phyloP scores from a whole-genome alignment of 2,888 invertebrate genomes.

The Myopa testacea region DNA sequence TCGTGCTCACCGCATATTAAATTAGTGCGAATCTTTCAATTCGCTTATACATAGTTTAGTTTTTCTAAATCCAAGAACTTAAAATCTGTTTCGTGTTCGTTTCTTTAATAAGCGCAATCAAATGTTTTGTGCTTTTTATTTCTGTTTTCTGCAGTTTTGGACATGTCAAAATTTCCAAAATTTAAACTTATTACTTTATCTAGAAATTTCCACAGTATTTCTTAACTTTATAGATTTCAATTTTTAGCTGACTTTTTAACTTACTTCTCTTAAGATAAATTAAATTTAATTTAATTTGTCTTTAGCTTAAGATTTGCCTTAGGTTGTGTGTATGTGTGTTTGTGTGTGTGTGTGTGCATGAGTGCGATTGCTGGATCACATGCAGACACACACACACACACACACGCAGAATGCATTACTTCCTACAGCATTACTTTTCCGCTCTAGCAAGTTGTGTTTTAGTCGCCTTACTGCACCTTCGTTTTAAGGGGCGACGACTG shows the following conservation, averaged over 20 bases:
- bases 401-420: background rate
- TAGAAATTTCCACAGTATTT: background rate
- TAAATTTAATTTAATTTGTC: slow-evolving; percentile 34
- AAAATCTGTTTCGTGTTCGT: background rate
- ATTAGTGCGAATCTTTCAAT: too few relatives aligned
- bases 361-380: too few relatives aligned
- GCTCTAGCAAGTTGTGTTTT: too few relatives aligned
- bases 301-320: slow-evolving; percentile 29
- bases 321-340: slow-evolving; percentile 3
- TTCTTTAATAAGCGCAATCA: background rate
- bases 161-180: background rate
- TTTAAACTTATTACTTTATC: slow-evolving; percentile 21
- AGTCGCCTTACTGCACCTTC: slow-evolving; percentile 29
- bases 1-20: too few relatives aligned
- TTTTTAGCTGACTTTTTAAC: slow-evolving; percentile 5
- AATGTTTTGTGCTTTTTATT: slow-evolving; percentile 10
- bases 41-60: background rate
- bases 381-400: slow-evolving; percentile 2
- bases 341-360: slow-evolving; percentile 1
- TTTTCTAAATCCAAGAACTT: background rate
- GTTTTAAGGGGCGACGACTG: slow-evolving; percentile 7
- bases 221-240: slow-evolving; percentile 22
- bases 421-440: background rate
- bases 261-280: slow-evolving; percentile 9
- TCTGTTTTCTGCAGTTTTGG: background rate